Percentiles rank a stretch among this genome's conserved stretches.
These are phyloP conservation scores for Zoanthus gigantus DNA, from an alignment of 92 coral and sea anemone species.

Conservation along the genomic window DNA sequence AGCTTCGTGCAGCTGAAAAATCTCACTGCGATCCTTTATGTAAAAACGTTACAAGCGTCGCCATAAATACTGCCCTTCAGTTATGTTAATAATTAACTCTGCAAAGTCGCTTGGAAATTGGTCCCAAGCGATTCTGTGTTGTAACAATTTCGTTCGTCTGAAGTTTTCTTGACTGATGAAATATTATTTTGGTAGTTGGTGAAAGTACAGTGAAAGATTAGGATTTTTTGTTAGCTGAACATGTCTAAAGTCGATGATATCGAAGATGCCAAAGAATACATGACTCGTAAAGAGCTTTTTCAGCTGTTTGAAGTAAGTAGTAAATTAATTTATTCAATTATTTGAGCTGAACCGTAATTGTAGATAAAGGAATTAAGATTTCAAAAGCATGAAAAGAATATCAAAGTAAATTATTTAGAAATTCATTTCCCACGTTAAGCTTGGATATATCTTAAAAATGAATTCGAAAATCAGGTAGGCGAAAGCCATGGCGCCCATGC, in stretches of 20 bases:
- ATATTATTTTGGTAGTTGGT: background rate
- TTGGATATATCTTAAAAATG: no score
- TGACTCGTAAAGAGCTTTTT: conserved; percentile 83
- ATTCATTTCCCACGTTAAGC: background rate
- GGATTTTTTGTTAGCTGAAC: background rate
- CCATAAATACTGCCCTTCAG: no score
- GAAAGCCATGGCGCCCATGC: background rate
- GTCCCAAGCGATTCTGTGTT: background rate
- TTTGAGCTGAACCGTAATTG: background rate
- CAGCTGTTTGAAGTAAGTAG: conserved; percentile 84
- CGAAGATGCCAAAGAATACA: conserved; percentile 86
- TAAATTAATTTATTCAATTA: background rate
- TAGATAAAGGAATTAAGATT: background rate
- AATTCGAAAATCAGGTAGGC: background rate
- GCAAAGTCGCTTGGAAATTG: conserved; percentile 5
- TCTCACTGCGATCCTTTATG: no score
- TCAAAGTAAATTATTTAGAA: background rate
- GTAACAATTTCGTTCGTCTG: background rate
- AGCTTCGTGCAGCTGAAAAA: no score
- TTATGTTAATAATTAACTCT: conserved; percentile 37
- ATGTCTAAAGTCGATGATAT: conserved; percentile 63
- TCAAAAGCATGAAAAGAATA: background rate
- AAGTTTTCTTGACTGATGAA: background rate
- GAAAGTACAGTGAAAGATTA: background rate
- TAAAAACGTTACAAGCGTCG: no score